Conservation (phyloP, 2,888 invertebrate species). For the Protophormia terraenovae region DNA sequence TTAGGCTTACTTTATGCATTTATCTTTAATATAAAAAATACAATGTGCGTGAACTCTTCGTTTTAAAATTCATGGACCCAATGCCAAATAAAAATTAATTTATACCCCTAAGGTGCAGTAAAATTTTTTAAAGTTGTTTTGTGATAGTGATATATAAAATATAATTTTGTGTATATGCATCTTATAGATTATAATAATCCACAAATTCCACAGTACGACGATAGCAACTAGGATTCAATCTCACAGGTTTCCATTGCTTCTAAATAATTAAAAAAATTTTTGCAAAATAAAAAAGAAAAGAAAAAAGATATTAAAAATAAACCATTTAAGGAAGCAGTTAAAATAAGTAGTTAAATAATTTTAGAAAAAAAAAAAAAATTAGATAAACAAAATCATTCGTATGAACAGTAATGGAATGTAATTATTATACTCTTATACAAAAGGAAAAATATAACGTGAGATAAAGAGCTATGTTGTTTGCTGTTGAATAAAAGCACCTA, state of each 20-base stretch:
- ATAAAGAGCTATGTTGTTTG: slow-evolving; percentile 14
- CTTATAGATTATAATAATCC: slow-evolving; percentile 79
- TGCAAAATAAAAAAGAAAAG: slow-evolving; percentile 71
- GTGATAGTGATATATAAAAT: slow-evolving; percentile 28
- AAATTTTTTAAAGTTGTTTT: slow-evolving; percentile 9
- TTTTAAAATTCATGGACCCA: background rate
- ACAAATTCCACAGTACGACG: slow-evolving; percentile 80
- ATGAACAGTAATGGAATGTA: slow-evolving; percentile 52
- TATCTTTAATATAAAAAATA: too few relatives aligned
- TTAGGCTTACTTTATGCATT: too few relatives aligned
- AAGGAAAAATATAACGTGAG: background rate
- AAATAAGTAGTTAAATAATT: slow-evolving; percentile 8
- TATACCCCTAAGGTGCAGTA: slow-evolving; percentile 9
- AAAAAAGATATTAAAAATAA: slow-evolving; percentile 73
- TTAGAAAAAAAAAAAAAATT: slow-evolving; percentile 5
- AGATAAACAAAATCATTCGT: background rate
- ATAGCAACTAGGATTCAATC: slow-evolving; percentile 81
- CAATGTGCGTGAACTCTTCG: too few relatives aligned
- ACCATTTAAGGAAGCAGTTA: slow-evolving; percentile 35
- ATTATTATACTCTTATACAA: background rate
- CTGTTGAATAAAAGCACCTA: slow-evolving; percentile 56
- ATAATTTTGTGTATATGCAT: background rate
- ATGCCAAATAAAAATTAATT: background rate
- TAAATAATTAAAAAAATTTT: slow-evolving; percentile 73
- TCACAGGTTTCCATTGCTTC: slow-evolving; percentile 81